Evolutionary conservation across 2,113 vertebrate genomes (phyloP), one percentile per base, ranked within the genome.

Genomic region (Dipodomys spectabilis): DNA sequence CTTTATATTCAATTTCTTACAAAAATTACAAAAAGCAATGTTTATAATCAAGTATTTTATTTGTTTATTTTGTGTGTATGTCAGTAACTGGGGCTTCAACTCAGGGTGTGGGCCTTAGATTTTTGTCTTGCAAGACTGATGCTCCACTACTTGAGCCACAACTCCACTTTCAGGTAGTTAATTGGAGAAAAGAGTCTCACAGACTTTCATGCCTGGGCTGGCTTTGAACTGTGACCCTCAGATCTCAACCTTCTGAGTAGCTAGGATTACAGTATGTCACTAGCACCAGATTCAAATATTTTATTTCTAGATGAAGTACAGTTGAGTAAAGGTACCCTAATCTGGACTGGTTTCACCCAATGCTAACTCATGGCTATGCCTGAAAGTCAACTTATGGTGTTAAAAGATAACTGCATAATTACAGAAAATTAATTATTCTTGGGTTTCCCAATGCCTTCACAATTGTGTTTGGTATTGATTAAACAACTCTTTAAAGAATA

Each of bases 1-100:
- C 25, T 57, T 89, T 92, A 35, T 84, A 88, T 93, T 85, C 45
- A 20, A 74, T 94, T 88, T 7, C 25, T 90, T 94, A 72, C 12
- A 82, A 91, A 82, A 91, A 53, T 65, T 45, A 44, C 15, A 82
- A 87, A 39, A 81, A 86, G 35, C 1, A 78, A 27, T 65, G 22
- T 18, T 92, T 90, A 73, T 80, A 12, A 11, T 49, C 49, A 49
- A 49, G 49, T 49, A 49, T 49, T 49, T 49, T 49, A 49, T 49
- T 49, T 49, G 49, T 12, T 49, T 12, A 49, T 49, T 39, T 39
- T 39, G 39, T 39, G 39, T 39, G 39, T 39, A 39, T 49, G 49
- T 49, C 49, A 49, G 49, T 49, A 49, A 49, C 49, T 49, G 49
- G 49, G 49, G 49, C 49, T 49, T 49, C 49, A 49, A 49, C 49